Conservation (phyloP, 2,797 vertebrate species). For the Melopsittacus undulatus region DNA sequence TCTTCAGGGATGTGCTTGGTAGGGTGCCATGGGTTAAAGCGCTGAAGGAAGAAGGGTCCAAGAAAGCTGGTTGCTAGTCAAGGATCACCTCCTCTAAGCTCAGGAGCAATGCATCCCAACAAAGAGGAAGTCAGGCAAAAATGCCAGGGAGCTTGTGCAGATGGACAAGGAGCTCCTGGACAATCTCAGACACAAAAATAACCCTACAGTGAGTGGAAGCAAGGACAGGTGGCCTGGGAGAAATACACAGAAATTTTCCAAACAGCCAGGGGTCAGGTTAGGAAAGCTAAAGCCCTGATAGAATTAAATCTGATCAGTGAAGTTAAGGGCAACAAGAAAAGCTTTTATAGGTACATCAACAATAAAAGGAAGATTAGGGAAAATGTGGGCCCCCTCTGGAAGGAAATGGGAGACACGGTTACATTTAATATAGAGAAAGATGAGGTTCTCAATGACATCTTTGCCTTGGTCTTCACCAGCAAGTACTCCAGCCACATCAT, state of each 20-base stretch:
- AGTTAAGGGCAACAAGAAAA: not conserved
- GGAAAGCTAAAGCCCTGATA: not conserved
- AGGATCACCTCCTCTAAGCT: not conserved
- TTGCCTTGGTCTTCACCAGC: not conserved
- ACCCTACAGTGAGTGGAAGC: not conserved
- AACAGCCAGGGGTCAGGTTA: not conserved
- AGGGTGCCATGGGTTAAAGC: not conserved
- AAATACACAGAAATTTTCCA: not conserved
- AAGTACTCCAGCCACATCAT: not conserved
- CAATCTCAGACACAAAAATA: not conserved
- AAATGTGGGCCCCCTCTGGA: too few relatives aligned
- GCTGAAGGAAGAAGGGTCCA: not conserved
- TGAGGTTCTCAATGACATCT: not conserved
- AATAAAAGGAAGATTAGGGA: not conserved
- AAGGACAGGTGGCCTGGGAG: not conserved
- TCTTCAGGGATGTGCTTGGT: not conserved
- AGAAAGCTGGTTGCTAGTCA: not conserved
- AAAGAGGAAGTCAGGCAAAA: not conserved
- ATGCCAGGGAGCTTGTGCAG: not conserved
- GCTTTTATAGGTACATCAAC: rapidly evolving
- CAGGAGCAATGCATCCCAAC: not conserved
- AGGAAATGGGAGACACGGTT: not conserved
- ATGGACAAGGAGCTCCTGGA: not conserved
- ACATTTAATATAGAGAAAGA: not conserved
- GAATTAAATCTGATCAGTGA: not conserved